Evolutionary conservation across 1,140 invertebrate species (phyloP), one percentile per base, ranked within the genome.

Genomic region (Panagrolaimus sp.): DNA sequence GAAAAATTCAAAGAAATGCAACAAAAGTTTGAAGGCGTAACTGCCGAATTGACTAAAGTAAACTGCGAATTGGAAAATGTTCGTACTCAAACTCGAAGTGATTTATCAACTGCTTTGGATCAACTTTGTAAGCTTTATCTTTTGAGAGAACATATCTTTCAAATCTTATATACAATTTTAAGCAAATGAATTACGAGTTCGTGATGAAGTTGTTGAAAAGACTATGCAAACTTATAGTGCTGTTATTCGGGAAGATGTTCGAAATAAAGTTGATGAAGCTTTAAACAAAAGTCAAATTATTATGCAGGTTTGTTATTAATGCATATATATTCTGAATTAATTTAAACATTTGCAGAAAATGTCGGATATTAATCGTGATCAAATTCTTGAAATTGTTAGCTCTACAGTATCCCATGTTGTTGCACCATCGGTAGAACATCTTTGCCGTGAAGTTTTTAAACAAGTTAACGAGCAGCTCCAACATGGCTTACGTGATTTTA

Each of bases 111-210:
- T 2, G 51, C 51, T 20, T 25, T 57, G n/a, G 51, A 57, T 20
- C 51, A 57, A 11, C 20, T 57, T 13, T 25, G 51, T 57, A 16
- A 57, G 11, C 20, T 57, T 57, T n/a, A 20, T 8, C 1, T 25
- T 57, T 25, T 8, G 8, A 20, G n/a, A 20, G 4, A n/a, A 16
- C 14, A n/a, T 57, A 27, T 27, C 4, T 20, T 20, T n/a, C n/a
- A n/a, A n/a, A 25, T 57, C 11, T n/a, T 13, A 57, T 13, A 11
- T 57, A 11, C n/a, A n/a, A n/a, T 5, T 57, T 57, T 57, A 11
- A 57, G 51, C 51, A 20, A 57, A 57, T 27, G 51, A 57, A 16
- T 57, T 57, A 20, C 51, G 51, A 20, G 27, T 25, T 16, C 51
- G 51, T 27, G 27, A 57, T 57, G 51, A 57, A 13, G 20, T 25